Evolutionary conservation across 2,888 invertebrate species (phyloP), one percentile per base, ranked within the genome.

Genomic region (Catocala fraxini): DNA sequence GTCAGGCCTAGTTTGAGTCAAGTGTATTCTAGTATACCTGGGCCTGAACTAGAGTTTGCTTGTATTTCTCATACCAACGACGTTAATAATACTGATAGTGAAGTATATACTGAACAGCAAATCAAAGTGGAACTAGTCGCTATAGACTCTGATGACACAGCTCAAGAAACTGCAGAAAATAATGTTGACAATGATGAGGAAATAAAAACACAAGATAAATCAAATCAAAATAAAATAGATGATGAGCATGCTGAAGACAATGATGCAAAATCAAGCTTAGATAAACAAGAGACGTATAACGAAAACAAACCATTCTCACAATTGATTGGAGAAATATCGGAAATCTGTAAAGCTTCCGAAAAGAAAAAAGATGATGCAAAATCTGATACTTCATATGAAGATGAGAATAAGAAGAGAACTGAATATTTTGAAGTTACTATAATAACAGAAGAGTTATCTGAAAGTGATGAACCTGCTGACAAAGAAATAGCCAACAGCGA

Each of bases 21-120:
- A 76, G 93, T 93, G 0, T 94, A 92, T 71, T 94, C 94, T 3
- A 93, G 86, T 69, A 89, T 94, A 49, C 86, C 94, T 9, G 94
- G 94, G 0, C 94, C 94, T 1, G 94, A 95, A 68, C 71, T 95
- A 43, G 94, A 94, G 72, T 94, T 94, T 66, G 93, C 93, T 33
- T 94, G 94, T 68, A 75, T 85, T n/a, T 82, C 81, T 10, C 58
- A 58, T 52, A 43, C 55, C 10, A 85, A 84, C 54, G 72, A 80
- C 49, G 70, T 81, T 10, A 77, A 81, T 63, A 69, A 53, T 54
- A 63, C 64, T 15, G 65, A 75, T 12, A 59, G 39, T 43, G 53
- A 73, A 59, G 53, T 56, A 42, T 48, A 80, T 45, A 72, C 67
- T 33, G 68, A 75, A 33, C 49, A 59, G 13, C 48, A 48, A 9